Percentiles rank a stretch among this genome's conserved stretches.
Conservation (phyloP, 2,888 invertebrate species). For the Lithosia quadra region DNA sequence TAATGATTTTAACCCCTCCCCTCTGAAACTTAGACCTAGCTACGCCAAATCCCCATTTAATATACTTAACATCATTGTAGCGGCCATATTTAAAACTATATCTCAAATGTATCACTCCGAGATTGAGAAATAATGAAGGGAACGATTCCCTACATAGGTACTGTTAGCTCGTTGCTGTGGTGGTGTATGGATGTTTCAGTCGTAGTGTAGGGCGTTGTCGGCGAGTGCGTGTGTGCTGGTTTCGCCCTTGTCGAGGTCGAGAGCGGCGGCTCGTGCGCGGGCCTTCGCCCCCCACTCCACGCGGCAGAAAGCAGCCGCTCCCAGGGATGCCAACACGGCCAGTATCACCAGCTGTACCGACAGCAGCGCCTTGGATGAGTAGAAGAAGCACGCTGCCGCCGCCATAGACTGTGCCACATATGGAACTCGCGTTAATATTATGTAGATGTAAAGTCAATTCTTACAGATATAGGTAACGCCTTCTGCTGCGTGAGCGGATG, state of each 20-base stretch:
- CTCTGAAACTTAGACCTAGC: background rate
- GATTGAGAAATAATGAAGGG: background rate
- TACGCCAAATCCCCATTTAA: background rate
- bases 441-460: background rate
- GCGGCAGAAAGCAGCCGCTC: conserved; percentile 91
- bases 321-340: conserved; percentile 89
- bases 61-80: background rate
- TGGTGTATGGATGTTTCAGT: conserved; percentile 57
- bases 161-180: background rate
- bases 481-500: too few relatives aligned
- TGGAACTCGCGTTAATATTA: background rate
- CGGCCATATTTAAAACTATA: background rate
- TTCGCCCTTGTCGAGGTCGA: conserved; percentile 69
- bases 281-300: conserved; percentile 89
- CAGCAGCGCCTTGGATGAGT: conserved; percentile 91
- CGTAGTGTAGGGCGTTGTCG: conserved; percentile 77
- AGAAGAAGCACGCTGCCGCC: conserved; percentile 94
- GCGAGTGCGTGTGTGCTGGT: conserved; percentile 73
- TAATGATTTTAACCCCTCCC: background rate
- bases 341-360: conserved; percentile 91
- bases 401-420: conserved; percentile 90
- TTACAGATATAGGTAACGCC: background rate
- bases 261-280: conserved; percentile 66
- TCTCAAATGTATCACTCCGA: background rate
- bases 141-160: background rate